These are phyloP conservation scores for Capromys pilorides DNA, from an alignment of 2,797 vertebrate genomes.

Conservation along the genomic window DNA sequence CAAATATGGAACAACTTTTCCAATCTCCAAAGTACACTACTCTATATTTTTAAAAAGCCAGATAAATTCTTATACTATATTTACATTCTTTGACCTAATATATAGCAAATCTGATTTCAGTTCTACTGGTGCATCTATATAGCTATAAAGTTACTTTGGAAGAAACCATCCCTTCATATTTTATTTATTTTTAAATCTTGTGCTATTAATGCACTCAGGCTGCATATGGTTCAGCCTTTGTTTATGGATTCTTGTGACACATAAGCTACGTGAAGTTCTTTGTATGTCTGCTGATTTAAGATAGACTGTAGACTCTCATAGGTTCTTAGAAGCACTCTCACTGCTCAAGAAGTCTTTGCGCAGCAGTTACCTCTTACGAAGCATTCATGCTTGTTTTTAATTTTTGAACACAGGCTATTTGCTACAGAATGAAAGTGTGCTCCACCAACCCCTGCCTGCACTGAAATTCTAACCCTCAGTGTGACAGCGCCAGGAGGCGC, in stretches of 20 bases:
- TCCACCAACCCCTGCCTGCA: not conserved
- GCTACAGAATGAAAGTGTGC: not conserved
- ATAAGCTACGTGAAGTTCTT: constrained; percentile 28
- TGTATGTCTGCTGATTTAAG: constrained; percentile 36
- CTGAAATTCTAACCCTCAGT: not conserved
- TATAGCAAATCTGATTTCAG: constrained; percentile 43
- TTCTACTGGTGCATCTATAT: constrained; percentile 37
- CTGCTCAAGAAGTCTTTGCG: constrained; percentile 37
- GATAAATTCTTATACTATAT: constrained; percentile 41
- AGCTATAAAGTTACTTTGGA: constrained; percentile 41
- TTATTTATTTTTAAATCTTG: constrained; percentile 58
- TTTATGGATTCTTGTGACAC: constrained; percentile 8
- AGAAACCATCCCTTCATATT: constrained; percentile 40
- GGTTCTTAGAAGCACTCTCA: not conserved
- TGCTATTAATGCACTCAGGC: constrained; percentile 33
- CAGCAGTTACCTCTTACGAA: constrained; percentile 28
- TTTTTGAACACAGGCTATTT: not conserved
- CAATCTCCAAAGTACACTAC: not conserved
- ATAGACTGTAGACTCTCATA: constrained; percentile 19
- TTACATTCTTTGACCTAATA: constrained; percentile 49
- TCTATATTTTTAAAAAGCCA: constrained; percentile 57
- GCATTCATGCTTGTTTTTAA: not conserved
- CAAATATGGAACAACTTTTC: not conserved
- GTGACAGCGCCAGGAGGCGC: not conserved
- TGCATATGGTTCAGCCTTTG: constrained; percentile 14